Base-by-base conservation (phyloP, 2,797 vertebrate species). In the Coranthus polyacanthus region DNA sequence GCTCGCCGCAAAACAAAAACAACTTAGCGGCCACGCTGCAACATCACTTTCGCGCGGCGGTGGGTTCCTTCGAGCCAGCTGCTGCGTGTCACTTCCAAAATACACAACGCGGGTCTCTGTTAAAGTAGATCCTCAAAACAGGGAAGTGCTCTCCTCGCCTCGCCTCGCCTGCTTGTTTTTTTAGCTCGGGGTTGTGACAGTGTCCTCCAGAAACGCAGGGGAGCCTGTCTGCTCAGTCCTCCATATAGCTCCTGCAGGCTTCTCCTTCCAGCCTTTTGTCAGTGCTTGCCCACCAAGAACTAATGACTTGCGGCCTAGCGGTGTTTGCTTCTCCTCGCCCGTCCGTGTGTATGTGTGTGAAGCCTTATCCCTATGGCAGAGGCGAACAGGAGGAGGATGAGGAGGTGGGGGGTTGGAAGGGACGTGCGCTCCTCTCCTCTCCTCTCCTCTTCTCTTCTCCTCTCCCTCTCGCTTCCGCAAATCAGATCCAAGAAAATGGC, bases 291-390 rank as follows among this genome's bases (percentile, higher is more conserved):
- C 87, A 90, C 84, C 78, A 79, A 89, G 86, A 89, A 89, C 81
- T 86, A 89, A 88, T 86, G 86, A 86, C 87, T 90, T 74, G 92
- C 75, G 89, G 92, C 90, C 92, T 89, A 87, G 78, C 71, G 74
- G 74, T 67, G 58, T 64, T 75, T 81, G 78, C 83, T 73, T 83
- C 79, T 76, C 55, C 58, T 42, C 46, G 3, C 60, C 50, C 38
- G 21, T 61, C 59, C 5, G 54, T 64, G 61, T 69, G 63, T 66
- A 58, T 62, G 58, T 62, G 45, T 71, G 70, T 32, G 71, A 38
- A 69, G 79, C 81, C 51, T 78, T 85, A 84, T 56, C 79, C 75
- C 47, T n/a, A n/a, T n/a, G n/a, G n/a, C n/a, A n/a, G 55, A 71
- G 69, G 73, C 68, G 1, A 82, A 51, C 55, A 61, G 63, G 78